A percentile compares a stretch with the other conserved stretches of the same genome.
Conservation (phyloP, 2,113 vertebrate genomes). For the human region GRCh38 chrX:109996501-109997000, state of each 20-base stretch:
- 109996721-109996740: background rate
- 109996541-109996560: background rate
- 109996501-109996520: background rate
- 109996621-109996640: background rate
- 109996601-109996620: background rate
- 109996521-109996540: background rate
- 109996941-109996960: background rate
- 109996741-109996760: background rate
- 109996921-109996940: background rate
- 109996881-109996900: background rate
- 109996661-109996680: background rate
- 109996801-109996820: conserved; percentile 3
- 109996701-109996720: background rate
- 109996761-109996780: background rate
- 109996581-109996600: background rate
- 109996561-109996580: background rate
- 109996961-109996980: background rate
- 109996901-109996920: conserved; percentile 23
- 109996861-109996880: background rate
- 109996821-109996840: background rate
- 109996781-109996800: background rate
- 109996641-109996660: background rate
- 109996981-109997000: conserved; percentile 28
- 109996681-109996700: background rate
- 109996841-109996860: background rate